A percentile compares a stretch with the other conserved stretches of the same genome.
Conservation (phyloP, 2,113 vertebrate genomes). For the Hippopotamus amphibius region DNA sequence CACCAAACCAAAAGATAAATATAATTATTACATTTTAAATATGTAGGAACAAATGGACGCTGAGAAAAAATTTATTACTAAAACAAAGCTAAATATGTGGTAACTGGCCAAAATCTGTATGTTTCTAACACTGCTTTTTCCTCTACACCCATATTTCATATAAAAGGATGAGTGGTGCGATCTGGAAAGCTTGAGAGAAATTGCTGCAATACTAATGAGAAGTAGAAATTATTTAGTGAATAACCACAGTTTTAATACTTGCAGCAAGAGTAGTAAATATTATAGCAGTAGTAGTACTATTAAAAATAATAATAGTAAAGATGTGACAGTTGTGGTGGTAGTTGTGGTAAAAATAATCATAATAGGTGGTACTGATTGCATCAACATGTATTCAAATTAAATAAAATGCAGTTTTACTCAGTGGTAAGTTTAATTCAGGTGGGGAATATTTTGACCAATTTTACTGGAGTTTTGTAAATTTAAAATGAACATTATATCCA, state of each 20-base stretch:
- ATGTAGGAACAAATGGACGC: background rate
- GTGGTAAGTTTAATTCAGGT: background rate
- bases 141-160: background rate
- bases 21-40: background rate
- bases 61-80: background rate
- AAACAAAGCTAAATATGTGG: background rate
- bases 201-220: background rate
- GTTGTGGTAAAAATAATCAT: background rate
- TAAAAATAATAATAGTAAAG: background rate
- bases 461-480: background rate
- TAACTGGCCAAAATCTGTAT: background rate
- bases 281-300: background rate
- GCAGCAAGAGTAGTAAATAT: background rate
- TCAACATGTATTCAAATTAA: background rate
- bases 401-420: background rate
- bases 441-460: background rate
- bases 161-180: background rate
- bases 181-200: background rate
- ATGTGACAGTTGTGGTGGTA: background rate
- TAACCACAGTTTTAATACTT: background rate
- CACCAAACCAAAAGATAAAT: background rate
- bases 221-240: background rate
- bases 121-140: background rate
- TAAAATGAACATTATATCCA: background rate
- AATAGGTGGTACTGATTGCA: background rate